These are phyloP conservation scores for Gasterosteus aculeatus DNA, from an alignment of 2,113 vertebrate species.

Conservation along the genomic window DNA sequence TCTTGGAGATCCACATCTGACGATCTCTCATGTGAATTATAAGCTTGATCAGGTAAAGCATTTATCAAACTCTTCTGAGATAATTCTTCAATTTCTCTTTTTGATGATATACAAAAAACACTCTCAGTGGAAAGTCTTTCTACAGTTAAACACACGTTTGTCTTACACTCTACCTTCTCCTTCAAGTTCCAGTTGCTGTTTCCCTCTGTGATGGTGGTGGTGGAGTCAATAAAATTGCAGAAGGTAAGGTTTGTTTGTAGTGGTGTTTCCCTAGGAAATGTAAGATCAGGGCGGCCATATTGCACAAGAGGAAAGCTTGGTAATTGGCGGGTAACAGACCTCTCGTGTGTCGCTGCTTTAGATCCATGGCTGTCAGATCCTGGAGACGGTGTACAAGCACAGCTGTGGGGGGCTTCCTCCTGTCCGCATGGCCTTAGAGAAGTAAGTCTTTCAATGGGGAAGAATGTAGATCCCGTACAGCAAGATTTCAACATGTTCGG, in stretches of 20 bases:
- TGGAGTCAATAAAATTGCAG: slow-evolving; percentile 95
- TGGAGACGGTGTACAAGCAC: slow-evolving; percentile 96
- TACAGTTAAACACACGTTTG: background rate
- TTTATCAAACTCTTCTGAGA: background rate
- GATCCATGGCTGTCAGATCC: slow-evolving; percentile 97
- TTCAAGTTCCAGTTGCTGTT: slow-evolving; percentile 96
- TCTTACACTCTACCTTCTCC: background rate
- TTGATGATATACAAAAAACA: background rate
- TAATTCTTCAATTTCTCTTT: background rate
- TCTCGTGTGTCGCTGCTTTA: slow-evolving; percentile 68
- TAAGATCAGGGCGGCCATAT: background rate
- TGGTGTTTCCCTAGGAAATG: background rate
- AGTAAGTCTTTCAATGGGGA: slow-evolving; percentile 80
- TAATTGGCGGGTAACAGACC: background rate
- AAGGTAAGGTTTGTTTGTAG: slow-evolving; percentile 82
- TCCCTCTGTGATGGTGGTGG: slow-evolving; percentile 95
- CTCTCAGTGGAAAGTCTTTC: background rate
- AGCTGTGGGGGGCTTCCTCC: slow-evolving; percentile 96
- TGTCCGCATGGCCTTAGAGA: slow-evolving; percentile 93
- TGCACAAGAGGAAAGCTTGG: background rate
- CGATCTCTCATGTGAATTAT: slow-evolving; percentile 96
- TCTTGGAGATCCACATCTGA: slow-evolving; percentile 94
- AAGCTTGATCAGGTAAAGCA: slow-evolving; percentile 92
- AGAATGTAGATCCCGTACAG: too few species aligned
- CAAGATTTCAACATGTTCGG: background rate